Conservation (phyloP, 2,888 invertebrate species). For the Carpatolechia fugitivella region DNA sequence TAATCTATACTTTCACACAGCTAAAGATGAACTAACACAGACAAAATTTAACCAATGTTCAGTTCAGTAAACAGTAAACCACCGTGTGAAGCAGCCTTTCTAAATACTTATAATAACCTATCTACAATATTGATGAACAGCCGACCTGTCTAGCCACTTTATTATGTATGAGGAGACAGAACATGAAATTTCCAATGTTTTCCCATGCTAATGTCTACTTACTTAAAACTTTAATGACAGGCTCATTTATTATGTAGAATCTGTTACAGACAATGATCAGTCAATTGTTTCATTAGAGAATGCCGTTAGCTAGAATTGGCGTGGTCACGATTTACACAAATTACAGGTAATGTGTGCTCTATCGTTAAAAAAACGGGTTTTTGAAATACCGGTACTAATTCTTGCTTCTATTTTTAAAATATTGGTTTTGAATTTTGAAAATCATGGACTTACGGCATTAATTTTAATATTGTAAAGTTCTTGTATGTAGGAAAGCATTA, state of each 20-base stretch:
- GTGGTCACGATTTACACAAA: slow-evolving; percentile 17
- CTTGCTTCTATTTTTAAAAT: too few relatives aligned
- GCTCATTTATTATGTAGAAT: slow-evolving; percentile 18
- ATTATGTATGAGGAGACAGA: not conserved
- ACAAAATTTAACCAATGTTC: too few relatives aligned
- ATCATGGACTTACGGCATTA: too few relatives aligned
- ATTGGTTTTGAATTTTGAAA: too few relatives aligned
- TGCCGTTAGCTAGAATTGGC: slow-evolving; percentile 25
- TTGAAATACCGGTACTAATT: not conserved
- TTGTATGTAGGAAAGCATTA: too few relatives aligned
- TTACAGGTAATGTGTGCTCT: not conserved
- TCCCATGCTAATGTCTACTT: slow-evolving; percentile 18
- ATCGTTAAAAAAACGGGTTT: slow-evolving; percentile 22
- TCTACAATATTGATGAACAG: not conserved
- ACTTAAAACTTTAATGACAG: slow-evolving; percentile 17
- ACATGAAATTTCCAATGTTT: slow-evolving; percentile 7
- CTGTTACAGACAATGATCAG: slow-evolving; percentile 16
- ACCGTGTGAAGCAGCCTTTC: too few relatives aligned
- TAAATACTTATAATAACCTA: too few relatives aligned
- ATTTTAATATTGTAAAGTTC: too few relatives aligned
- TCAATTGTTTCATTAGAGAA: slow-evolving; percentile 4
- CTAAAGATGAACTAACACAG: too few relatives aligned
- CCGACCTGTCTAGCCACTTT: not conserved
- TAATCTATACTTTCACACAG: too few relatives aligned
- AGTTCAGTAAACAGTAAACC: too few relatives aligned